Conservation (phyloP, 2,113 vertebrate genomes). For the Anthoscopus minutus region DNA sequence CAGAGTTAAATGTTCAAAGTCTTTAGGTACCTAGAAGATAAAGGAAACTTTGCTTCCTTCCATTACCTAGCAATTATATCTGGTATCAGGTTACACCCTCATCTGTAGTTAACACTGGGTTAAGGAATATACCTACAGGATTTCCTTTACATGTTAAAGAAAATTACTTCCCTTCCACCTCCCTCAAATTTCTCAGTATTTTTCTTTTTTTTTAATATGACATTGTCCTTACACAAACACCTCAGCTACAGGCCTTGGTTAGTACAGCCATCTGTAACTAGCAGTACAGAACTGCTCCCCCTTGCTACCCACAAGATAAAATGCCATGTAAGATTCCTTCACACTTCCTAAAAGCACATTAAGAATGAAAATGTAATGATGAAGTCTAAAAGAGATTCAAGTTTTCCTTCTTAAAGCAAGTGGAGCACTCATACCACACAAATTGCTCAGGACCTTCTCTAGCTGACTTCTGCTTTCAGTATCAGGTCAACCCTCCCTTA, state of each 20-base stretch:
- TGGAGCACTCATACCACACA: not conserved
- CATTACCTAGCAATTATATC: not conserved
- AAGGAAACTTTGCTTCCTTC: not conserved
- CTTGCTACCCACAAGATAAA: not conserved
- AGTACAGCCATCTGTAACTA: not conserved
- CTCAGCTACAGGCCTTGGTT: not conserved
- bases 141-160: not conserved
- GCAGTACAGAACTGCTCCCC: not conserved
- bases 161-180: rapidly evolving
- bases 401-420: not conserved
- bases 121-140: not conserved
- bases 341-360: not conserved
- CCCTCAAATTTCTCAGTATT: not conserved
- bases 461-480: not conserved
- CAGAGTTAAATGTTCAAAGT: not conserved
- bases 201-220: not conserved
- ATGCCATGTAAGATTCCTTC: not conserved
- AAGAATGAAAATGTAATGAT: not conserved
- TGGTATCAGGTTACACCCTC: not conserved
- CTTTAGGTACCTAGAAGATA: not conserved
- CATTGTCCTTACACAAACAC: not conserved
- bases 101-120: not conserved
- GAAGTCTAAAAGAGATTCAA: not conserved
- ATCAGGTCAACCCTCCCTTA: not conserved
- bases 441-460: not conserved